Conservation (phyloP, 2,888 invertebrate genomes). For the Teleogryllus oceanicus region DNA sequence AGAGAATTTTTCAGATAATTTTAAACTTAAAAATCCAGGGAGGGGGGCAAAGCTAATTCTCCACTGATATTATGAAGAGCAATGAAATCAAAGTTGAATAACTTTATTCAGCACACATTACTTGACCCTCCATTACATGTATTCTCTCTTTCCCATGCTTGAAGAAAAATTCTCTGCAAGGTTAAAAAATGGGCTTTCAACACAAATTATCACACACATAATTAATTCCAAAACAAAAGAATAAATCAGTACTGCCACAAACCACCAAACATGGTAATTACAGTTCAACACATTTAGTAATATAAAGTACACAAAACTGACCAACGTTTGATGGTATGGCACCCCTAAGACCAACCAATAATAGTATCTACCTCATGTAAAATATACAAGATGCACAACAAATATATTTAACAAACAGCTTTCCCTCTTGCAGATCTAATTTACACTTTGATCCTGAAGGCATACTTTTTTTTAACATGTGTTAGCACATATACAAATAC, state of each 20-base stretch:
- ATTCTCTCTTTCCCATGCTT: too few relatives aligned
- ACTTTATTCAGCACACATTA: too few relatives aligned
- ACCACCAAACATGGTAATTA: background rate
- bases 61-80: too few relatives aligned
- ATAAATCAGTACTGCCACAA: slow-evolving; percentile 7
- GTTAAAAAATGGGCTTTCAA: background rate
- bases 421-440: background rate
- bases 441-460: slow-evolving; percentile 10
- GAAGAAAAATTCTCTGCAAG: too few relatives aligned
- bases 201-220: background rate
- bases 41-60: too few relatives aligned
- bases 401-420: slow-evolving; percentile 27
- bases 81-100: too few relatives aligned
- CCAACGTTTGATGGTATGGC: slow-evolving; percentile 23
- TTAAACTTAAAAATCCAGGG: too few relatives aligned
- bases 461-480: background rate
- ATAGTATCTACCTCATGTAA: background rate
- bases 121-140: too few relatives aligned
- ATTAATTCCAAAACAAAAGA: background rate
- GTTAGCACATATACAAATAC: slow-evolving; percentile 19
- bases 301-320: slow-evolving; percentile 27
- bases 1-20: too few relatives aligned
- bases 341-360: slow-evolving; percentile 11
- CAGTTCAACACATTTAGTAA: slow-evolving; percentile 12
- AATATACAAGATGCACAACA: slow-evolving; percentile 28